Evolutionary conservation across 2,888 invertebrate species (phyloP), one percentile per base, ranked within the genome.

Genomic region (Aphidoletes aphidimyza): DNA sequence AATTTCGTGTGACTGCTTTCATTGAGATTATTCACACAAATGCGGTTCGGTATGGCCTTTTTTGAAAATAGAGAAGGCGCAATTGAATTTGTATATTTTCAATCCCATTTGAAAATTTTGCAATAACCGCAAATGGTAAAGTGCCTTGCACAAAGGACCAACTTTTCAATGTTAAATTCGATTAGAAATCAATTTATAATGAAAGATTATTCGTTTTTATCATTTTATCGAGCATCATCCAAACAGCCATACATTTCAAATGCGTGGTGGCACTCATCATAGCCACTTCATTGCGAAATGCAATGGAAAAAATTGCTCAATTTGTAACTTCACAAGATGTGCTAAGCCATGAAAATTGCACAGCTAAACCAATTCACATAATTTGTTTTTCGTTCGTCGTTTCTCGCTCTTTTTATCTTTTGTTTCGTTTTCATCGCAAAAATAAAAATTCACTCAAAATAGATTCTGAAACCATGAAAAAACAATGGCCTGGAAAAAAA

Each of bases 331-430:
- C 30, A 69, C 69, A 69, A 69, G 69, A 30, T 69, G 34, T 69
- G 30, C 30, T 69, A 69, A 69, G 30, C 69, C 69, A 69, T 69
- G 30, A 69, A 69, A 69, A 69, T 69, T 69, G 69, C 69, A 30
- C 11, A 26, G 69, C 69, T 69, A 69, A 30, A 69, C 69, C 69
- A 69, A 69, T 69, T 69, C 69, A 69, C 30, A 30, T 69, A 69
- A 69, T 69, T 69, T 69, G 69, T 69, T 30, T 69, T 69, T n/a
- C n/a, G n/a, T n/a, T n/a, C n/a, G n/a, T n/a, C n/a, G n/a, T n/a
- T n/a, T n/a, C n/a, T n/a, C n/a, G 30, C 26, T 69, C 30, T 69
- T 69, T 69, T 14, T 2, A 22, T 19, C 17, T 17, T 47, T 47
- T 47, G 47, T 47, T 47, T 17, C 47, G 19, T 54, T 22, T 54